These are phyloP conservation scores for Chaetops frenatus DNA, from an alignment of 2,113 vertebrate species.

Conservation along the genomic window DNA sequence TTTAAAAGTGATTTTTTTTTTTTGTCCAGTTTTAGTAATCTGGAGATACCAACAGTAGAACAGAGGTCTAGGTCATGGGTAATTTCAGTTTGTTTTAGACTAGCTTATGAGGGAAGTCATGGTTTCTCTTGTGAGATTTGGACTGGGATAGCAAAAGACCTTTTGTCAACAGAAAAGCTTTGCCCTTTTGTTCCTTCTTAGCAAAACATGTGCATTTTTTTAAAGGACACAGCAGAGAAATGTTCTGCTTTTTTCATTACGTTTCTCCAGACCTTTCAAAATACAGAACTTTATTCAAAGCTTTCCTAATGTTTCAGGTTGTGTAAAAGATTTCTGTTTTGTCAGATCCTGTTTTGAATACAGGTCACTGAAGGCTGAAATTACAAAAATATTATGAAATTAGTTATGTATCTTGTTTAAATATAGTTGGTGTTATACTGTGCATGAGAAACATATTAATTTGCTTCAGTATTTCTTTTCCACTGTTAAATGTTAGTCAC, in stretches of 20 bases:
- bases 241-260: not conserved
- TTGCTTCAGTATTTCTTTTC: not conserved
- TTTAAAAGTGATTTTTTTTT: not conserved
- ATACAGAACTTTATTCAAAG: not conserved
- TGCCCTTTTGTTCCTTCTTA: not conserved
- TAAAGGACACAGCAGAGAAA: conserved; percentile 1
- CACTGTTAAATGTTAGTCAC: not conserved
- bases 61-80: not conserved
- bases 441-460: not conserved
- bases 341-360: not conserved
- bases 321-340: not conserved
- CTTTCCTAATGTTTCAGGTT: not conserved
- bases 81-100: not conserved
- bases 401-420: not conserved
- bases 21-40: not conserved
- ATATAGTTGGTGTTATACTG: not conserved
- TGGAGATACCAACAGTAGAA: not conserved
- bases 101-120: not conserved
- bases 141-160: not conserved
- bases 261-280: not conserved
- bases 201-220: not conserved
- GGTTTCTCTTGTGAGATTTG: not conserved
- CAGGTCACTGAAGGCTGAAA: not conserved
- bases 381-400: not conserved
- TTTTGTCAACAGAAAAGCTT: not conserved